A percentile compares a stretch with the other conserved stretches of the same genome.
phyloP scores from a whole-genome alignment of 2,113 vertebrate genomes.

The Eolophus roseicapilla region DNA sequence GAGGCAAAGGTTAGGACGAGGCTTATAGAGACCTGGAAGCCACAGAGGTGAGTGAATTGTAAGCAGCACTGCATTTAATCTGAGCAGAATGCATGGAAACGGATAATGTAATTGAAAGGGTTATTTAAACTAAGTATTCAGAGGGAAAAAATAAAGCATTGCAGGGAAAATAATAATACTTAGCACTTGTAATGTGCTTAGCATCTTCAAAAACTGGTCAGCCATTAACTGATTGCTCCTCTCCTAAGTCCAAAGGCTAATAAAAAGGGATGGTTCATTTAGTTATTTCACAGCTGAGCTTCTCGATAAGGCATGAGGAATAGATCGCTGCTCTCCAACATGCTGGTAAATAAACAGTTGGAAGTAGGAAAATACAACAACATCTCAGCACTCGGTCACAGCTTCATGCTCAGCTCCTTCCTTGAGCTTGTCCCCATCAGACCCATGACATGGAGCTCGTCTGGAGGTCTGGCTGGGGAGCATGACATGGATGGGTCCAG shows the following conservation, averaged over 20 bases:
- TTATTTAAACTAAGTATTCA: constrained; percentile 52
- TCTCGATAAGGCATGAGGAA: constrained; percentile 55
- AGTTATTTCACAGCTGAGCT: constrained; percentile 64
- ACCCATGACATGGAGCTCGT: not conserved
- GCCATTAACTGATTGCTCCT: constrained; percentile 58
- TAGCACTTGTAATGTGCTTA: constrained; percentile 47
- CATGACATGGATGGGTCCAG: not conserved
- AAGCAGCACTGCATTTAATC: not conserved
- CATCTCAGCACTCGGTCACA: not conserved
- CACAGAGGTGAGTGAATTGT: not conserved
- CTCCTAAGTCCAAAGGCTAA: constrained; percentile 62
- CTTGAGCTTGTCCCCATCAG: not conserved
- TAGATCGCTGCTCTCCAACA: not conserved
- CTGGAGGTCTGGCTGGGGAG: not conserved
- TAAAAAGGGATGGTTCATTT: constrained; percentile 64
- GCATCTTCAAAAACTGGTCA: constrained; percentile 56
- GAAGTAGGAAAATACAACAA: constrained; percentile 2
- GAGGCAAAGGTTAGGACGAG: not conserved
- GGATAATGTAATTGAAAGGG: constrained; percentile 39
- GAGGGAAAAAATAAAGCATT: constrained; percentile 51
- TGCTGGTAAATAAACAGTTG: constrained; percentile 42
- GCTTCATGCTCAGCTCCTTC: not conserved
- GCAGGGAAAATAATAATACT: constrained; percentile 50
- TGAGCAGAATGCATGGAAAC: not conserved
- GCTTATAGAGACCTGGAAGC: not conserved